Base-by-base conservation (phyloP, 2,888 invertebrate genomes). In the Harpalus rufipes region DNA sequence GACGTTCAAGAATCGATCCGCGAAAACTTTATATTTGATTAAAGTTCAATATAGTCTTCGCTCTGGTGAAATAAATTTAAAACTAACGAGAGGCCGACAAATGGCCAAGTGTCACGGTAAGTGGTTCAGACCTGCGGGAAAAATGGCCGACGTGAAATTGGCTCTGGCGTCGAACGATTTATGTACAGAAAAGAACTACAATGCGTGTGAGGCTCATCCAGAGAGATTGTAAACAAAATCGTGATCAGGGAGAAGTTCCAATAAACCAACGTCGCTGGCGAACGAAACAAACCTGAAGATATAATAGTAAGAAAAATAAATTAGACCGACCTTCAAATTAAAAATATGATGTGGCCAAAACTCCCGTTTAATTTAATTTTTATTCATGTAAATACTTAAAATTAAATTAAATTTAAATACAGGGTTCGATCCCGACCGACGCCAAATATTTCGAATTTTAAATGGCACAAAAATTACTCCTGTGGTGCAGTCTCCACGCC, bases 141-240 rank as follows among this genome's bases (percentile, higher is more conserved):
- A 80, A 80, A 80, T 80, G 18, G 80, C 61, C 39, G 59, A 41
- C 12, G 63, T 39, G 41, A 80, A 80, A 80, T 80, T 80, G 80
- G 61, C 41, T 80, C 16, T 10, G 32, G 59, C 59, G 79, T 61
- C 16, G 59, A 61, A 80, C 39, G 80, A 80, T 80, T 80, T 80
- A 80, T 80, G 80, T 56, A 12, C 21, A 56, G 0, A 21, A 51
- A 51, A 51, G 44, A 51, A 51, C 44, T 51, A 51, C 44, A 51
- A 12, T 51, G 44, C 44, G 44, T 51, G 44, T 12, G 32, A 32
- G 12, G 44, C 44, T 51, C 44, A 51, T 51, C 12, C 44, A 10
- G 10, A 7, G 4, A 32, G 44, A 51, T 51, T 51, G 44, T 51
- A 51, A 51, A 51, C 44, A 51, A 51, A 51, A 51, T 2, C 44